Conservation (phyloP, 1,140 invertebrate genomes). For the Aphis gossypii region DNA sequence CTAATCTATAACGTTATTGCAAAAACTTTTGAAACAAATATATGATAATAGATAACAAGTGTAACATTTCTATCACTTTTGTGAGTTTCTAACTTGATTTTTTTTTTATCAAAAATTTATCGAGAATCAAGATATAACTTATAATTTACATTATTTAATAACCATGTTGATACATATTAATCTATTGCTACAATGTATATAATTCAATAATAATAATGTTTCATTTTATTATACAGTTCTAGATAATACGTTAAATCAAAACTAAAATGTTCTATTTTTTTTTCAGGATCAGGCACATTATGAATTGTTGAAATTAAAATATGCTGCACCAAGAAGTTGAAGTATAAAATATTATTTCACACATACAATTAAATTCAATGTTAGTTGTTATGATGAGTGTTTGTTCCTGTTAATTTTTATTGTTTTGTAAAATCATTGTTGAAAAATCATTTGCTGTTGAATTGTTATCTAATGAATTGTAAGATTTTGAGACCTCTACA, state of each 20-base stretch:
- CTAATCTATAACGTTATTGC: too few relatives aligned
- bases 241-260: not conserved
- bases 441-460: not conserved
- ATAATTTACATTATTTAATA: too few relatives aligned
- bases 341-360: not conserved
- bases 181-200: too few relatives aligned
- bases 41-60: too few relatives aligned
- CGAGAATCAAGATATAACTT: too few relatives aligned
- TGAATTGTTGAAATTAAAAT: constrained; percentile 35
- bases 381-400: not conserved
- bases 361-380: not conserved
- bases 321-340: constrained; percentile 36
- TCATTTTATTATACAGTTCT: not conserved
- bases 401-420: constrained; percentile 27
- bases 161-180: not conserved
- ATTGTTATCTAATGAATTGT: not conserved
- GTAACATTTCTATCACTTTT: too few relatives aligned
- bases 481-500: not conserved
- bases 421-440: not conserved
- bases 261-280: not conserved
- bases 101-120: too few relatives aligned
- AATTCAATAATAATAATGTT: not conserved
- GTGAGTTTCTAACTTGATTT: too few relatives aligned
- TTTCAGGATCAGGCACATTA: constrained; percentile 48
- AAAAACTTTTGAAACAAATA: too few relatives aligned